Evolutionary conservation across 1,140 invertebrate genomes (phyloP).

Genomic region (Portunus trituberculatus): DNA sequence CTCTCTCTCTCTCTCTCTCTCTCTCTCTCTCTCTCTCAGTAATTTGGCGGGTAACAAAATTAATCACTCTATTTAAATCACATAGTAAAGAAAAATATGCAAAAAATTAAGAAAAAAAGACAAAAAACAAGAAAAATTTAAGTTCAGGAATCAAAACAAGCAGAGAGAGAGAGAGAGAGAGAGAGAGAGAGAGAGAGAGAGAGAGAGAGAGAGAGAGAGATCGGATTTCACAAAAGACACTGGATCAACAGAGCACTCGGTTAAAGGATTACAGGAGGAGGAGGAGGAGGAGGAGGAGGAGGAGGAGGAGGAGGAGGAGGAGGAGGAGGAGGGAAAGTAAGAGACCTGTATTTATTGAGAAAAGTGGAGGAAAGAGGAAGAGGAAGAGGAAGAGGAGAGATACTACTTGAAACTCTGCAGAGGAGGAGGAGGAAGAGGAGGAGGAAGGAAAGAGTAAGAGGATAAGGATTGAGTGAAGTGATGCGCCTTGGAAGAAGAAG

Average conservation of each 20-base stretch:
- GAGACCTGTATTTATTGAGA: background rate
- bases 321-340: background rate
- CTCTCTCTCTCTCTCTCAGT: too few relatives aligned
- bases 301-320: conserved; percentile 8
- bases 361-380: background rate
- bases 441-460: background rate
- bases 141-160: too few relatives aligned
- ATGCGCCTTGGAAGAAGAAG: background rate
- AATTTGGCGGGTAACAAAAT: too few relatives aligned
- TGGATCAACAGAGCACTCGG: conserved; percentile 18
- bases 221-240: background rate
- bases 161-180: too few relatives aligned
- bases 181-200: too few relatives aligned
- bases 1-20: too few relatives aligned
- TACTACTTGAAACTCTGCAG: background rate
- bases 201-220: conserved; percentile 5
- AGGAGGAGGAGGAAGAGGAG: conserved; percentile 33
- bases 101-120: too few relatives aligned
- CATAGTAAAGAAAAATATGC: too few relatives aligned
- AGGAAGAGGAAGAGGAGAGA: background rate
- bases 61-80: too few relatives aligned
- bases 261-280: conserved; percentile 8
- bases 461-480: too few relatives aligned
- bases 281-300: conserved; percentile 4
- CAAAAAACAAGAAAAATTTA: too few relatives aligned